Percentiles rank a stretch among this genome's conserved stretches.
Conservation (phyloP, 2,113 vertebrate genomes). For the Nestor notabilis region DNA sequence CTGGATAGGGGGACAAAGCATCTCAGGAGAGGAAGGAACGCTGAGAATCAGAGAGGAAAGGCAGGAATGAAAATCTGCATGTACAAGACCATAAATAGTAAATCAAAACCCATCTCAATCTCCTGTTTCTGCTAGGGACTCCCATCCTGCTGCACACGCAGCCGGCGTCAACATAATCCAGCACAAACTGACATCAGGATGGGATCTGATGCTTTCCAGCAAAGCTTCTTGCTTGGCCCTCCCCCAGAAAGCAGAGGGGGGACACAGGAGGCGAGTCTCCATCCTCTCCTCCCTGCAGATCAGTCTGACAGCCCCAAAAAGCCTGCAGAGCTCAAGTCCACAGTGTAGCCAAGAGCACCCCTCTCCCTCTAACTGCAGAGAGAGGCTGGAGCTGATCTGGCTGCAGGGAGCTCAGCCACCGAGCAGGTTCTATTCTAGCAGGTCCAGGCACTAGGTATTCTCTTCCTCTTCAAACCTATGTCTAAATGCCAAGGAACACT, state of each 20-base stretch:
- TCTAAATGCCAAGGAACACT: not conserved
- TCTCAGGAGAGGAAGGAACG: conserved; percentile 72
- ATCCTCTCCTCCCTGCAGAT: not conserved
- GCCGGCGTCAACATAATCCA: not conserved
- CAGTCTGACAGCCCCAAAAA: not conserved
- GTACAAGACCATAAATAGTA: not conserved
- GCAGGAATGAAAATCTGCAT: conserved; percentile 72
- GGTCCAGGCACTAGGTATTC: not conserved
- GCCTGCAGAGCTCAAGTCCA: not conserved
- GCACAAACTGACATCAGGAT: not conserved
- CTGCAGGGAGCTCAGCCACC: not conserved
- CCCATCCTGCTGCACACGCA: not conserved
- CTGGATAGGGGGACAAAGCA: conserved; percentile 73
- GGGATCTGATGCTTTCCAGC: not conserved
- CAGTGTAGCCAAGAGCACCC: not conserved
- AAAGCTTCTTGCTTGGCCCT: not conserved
- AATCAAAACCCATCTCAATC: conserved; percentile 18
- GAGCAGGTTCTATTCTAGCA: not conserved
- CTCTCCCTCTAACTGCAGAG: not conserved
- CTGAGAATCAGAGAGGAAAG: conserved; percentile 76
- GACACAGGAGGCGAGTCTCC: not conserved
- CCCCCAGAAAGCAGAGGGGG: not conserved
- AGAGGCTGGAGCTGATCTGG: not conserved
- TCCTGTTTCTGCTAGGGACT: not conserved
- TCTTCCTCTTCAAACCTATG: not conserved